Percentiles rank a stretch among this genome's conserved stretches.
These are phyloP conservation scores for Sula dactylatra DNA, from an alignment of 2,113 vertebrate species.

Conservation along the genomic window DNA sequence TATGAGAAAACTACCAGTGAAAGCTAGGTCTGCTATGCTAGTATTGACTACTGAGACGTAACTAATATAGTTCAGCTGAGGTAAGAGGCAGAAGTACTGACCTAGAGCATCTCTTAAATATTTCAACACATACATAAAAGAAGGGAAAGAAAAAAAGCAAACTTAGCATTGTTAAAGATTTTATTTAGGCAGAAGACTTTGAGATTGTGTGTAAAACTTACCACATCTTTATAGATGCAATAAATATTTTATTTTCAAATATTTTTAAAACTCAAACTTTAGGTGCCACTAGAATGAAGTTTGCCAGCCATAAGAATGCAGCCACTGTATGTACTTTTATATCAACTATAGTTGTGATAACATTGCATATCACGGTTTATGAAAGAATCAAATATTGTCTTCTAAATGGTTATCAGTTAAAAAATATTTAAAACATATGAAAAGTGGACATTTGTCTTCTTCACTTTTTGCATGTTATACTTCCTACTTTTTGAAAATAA, in stretches of 20 bases:
- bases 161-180: not conserved
- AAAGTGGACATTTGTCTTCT: not conserved
- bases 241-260: not conserved
- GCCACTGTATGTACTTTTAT: not conserved
- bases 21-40: not conserved
- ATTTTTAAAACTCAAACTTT: not conserved
- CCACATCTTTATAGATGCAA: not conserved
- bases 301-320: not conserved
- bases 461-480: not conserved
- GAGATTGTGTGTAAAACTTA: not conserved
- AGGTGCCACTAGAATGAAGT: not conserved
- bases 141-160: not conserved
- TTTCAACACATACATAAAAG: not conserved
- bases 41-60: not conserved
- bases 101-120: not conserved
- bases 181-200: not conserved
- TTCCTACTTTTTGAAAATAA: not conserved
- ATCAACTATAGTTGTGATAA: not conserved
- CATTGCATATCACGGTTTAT: not conserved
- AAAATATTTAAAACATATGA: not conserved
- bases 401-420: not conserved
- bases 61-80: not conserved
- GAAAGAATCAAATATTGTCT: not conserved
- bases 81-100: not conserved
- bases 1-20: not conserved